Conservation (phyloP, 2,113 vertebrate species). For the Hippocampus guttulatus region DNA sequence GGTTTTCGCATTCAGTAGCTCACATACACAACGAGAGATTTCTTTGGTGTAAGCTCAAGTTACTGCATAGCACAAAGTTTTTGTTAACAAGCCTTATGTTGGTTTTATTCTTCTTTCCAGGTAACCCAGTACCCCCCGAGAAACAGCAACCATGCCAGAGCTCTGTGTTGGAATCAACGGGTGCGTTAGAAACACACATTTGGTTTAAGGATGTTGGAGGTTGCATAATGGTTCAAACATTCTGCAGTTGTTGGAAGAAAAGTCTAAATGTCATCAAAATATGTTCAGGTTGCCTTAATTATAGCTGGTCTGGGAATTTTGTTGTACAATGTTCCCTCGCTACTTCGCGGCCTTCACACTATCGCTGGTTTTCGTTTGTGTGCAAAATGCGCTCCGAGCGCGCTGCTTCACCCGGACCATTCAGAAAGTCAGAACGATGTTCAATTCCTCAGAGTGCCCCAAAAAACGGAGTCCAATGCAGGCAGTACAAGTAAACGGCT, state of each 20-base stretch:
- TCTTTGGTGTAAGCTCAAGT: background rate
- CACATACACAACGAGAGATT: background rate
- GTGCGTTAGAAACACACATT: conserved; percentile 50
- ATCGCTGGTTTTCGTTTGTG: no score
- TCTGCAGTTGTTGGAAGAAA: background rate
- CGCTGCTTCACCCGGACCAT: no score
- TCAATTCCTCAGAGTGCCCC: no score
- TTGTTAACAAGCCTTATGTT: background rate
- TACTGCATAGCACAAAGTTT: no score
- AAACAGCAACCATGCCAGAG: conserved; percentile 69
- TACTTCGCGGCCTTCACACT: no score
- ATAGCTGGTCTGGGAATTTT: background rate
- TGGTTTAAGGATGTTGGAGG: background rate
- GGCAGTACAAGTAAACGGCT: no score
- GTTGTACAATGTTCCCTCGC: no score
- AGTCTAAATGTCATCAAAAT: background rate
- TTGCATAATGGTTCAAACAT: background rate
- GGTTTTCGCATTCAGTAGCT: background rate
- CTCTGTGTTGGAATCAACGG: conserved; percentile 78
- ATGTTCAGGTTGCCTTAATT: background rate
- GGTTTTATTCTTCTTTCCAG: conserved; percentile 30
- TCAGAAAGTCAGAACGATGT: no score
- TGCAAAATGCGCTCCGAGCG: no score
- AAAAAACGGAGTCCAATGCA: no score
- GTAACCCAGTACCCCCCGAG: conserved; percentile 34